phyloP scores from a whole-genome alignment of 2,888 invertebrate genomes.

The Troides oblongomaculatus region DNA sequence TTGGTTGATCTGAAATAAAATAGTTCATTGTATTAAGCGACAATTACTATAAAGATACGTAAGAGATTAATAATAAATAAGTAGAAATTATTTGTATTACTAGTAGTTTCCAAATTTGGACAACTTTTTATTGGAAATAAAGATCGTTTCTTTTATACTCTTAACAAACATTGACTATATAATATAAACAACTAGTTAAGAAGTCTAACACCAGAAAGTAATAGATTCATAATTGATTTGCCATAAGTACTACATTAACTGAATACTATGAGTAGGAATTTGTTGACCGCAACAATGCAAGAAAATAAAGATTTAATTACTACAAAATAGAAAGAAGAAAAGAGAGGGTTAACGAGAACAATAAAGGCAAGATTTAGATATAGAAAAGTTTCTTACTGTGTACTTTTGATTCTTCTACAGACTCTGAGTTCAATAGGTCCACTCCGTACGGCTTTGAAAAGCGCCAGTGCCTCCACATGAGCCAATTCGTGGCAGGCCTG shows the following conservation, averaged over 20 bases:
- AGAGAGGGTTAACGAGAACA: constrained; percentile 2
- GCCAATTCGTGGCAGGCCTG: constrained; percentile 89
- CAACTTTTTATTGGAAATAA: no score
- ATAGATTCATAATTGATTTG: no score
- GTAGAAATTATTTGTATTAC: neutral
- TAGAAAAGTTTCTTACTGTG: constrained; percentile 57
- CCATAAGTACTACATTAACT: no score
- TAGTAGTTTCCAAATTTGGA: no score
- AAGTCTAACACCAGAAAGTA: no score
- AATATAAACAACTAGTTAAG: no score
- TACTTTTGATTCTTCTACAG: constrained; percentile 80
- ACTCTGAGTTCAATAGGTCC: constrained; percentile 88
- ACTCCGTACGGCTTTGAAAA: constrained; percentile 89
- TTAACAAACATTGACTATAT: no score
- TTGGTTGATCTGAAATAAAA: constrained; percentile 82
- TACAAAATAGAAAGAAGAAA: neutral
- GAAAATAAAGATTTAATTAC: no score
- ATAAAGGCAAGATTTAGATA: neutral
- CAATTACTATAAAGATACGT: neutral
- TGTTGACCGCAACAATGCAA: no score
- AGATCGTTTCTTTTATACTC: no score
- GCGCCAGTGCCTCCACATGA: constrained; percentile 88
- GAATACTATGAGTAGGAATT: no score
- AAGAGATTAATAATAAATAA: neutral
- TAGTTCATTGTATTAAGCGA: constrained; percentile 4